These are phyloP conservation scores for Diglossa cyanea DNA, from an alignment of 2,797 vertebrate species.

Conservation along the genomic window DNA sequence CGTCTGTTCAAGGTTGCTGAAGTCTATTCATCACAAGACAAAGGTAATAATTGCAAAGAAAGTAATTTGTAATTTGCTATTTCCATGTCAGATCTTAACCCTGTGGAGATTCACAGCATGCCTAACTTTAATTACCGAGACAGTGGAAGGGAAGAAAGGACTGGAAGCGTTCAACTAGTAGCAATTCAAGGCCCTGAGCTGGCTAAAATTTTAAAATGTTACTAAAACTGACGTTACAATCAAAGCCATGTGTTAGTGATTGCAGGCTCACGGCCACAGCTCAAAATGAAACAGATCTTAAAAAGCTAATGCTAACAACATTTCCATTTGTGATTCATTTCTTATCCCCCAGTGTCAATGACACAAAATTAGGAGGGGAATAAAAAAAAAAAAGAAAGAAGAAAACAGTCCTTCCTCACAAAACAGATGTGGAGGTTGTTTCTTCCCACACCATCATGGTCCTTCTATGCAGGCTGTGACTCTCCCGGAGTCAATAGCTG, in stretches of 20 bases:
- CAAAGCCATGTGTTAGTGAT: background rate
- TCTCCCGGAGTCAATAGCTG: rapidly evolving
- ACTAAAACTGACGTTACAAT: background rate
- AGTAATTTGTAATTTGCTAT: background rate
- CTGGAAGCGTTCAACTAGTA: background rate
- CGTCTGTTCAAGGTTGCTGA: background rate
- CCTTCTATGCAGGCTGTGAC: background rate
- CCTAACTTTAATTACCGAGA: background rate
- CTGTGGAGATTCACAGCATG: slow-evolving; percentile 6
- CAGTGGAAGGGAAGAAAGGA: background rate
- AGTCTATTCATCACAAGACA: background rate
- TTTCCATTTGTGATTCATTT: background rate
- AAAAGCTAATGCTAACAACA: background rate
- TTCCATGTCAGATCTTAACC: background rate
- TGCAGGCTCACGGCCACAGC: background rate
- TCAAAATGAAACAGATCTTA: background rate
- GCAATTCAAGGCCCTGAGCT: background rate
- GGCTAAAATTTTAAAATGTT: background rate
- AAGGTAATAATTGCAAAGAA: background rate
- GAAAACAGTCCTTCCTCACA: background rate
- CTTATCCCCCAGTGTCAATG: rapidly evolving
- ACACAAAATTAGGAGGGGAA: background rate
- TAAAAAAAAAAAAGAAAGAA: background rate
- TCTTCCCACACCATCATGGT: background rate
- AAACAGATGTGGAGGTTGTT: background rate